Evolutionary conservation across 2,113 vertebrate genomes (phyloP), one percentile per base, ranked within the genome.

Genomic region (Anoplopoma fimbria): DNA sequence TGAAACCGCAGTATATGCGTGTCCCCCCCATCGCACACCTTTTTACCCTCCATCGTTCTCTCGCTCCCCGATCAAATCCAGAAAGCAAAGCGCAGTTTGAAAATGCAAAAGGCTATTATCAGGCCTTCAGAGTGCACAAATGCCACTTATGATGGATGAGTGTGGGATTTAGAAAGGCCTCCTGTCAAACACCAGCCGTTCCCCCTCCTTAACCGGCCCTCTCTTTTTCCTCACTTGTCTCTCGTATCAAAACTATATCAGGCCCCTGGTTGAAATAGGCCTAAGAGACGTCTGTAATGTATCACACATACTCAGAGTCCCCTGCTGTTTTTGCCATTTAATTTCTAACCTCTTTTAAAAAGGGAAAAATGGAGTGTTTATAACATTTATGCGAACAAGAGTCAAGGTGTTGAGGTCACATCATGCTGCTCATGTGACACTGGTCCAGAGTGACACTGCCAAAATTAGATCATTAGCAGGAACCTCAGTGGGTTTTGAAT

Each of bases 401-500:
- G 49, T 42, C 36, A 69, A 62, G 49, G 79, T 75, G 75, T 2
- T 17, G 63, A 62, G 60, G 91, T 85, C 75, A 78, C 76, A 58
- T 81, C 61, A 27, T 63, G 71, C 53, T 63, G 76, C 47, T 25
- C 23, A 13, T 53, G 53, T 88, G 92, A 92, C 93, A 89, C 88
- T 86, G 92, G 87, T 89, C 17, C 33, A 76, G 78, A 95, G 94
- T n/a, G 93, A 92, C 94, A 92, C 57, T 92, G 94, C 94, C 95
- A 93, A 95, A 95, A 96, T 95, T 89, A 96, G 94, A 95, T 95
- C 91, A 96, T 96, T 95, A 96, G 94, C 94, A 51, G 90, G 93
- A 95, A 94, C 96, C 95, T 94, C 91, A 92, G 92, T 73, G 8
- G 92, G 89, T 87, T 95, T 95, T 95, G 93, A 95, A 94, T 95